Base-by-base conservation (phyloP, 2,797 vertebrate genomes). In the Eulemur coronatus region DNA sequence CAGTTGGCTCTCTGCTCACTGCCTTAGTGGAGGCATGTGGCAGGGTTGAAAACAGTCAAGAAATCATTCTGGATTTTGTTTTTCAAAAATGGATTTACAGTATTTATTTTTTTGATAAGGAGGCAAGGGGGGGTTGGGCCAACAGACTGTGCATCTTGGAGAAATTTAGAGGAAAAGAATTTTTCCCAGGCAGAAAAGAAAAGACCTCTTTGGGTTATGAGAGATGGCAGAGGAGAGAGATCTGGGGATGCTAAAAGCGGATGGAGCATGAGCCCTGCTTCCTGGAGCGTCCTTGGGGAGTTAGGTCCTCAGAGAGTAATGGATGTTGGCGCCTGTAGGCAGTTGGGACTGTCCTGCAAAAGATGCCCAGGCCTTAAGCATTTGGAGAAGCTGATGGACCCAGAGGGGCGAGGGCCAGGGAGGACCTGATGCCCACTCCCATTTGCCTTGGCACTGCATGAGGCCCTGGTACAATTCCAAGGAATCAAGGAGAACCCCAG, bases 131-230 rank as follows among this genome's bases (percentile, higher is more conserved):
- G 5, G 59, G 79, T 80, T n/a, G 59, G 52, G 43, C 15, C 48
- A 63, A 81, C n/a, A 80, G 72, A 85, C 22, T 61, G 12, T 75
- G 18, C 26, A 38, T 85, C 61, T 93, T 87, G 24, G 91, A 93
- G 86, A 90, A 86, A 96, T 86, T 67, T 85, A 88, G 67, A 85
- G 84, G 72, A 41, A 65, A 93, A 52, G 5, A 79, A 59, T 78
- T 91, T 84, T 75, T n/a, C 28, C 52, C 2, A 30, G 7, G 12
- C 24, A 17, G 33, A 35, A 63, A 30, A 14, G 4, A 13, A 28
- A 35, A 65, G 2, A 59, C 20, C 9, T 38, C 61, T 48, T 82
- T 13, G 3, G 28, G 63, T 90, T 38, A 14, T 76, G n/a, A 48
- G 79, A 79, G 35, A n/a, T 22, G 24, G 3, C 55, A 59, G 79